Percentiles rank a stretch among this genome's conserved stretches.
These are phyloP conservation scores for Pyrocoelia pectoralis DNA, from an alignment of 2,888 invertebrate species.

Conservation along the genomic window DNA sequence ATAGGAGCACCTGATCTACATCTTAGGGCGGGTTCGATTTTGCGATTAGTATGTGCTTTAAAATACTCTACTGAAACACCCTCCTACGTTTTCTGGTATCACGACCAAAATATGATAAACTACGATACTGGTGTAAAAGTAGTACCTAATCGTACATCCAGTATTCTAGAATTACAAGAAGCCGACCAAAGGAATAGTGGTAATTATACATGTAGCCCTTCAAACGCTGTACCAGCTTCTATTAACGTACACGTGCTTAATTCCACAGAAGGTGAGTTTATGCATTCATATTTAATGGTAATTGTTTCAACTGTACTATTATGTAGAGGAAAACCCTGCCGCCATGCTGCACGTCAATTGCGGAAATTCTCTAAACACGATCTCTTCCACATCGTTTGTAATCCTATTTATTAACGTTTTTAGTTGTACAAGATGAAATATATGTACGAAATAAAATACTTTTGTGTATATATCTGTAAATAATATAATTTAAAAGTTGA, in stretches of 20 bases:
- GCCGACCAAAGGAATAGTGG: conserved; percentile 68
- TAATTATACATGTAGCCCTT: conserved; percentile 75
- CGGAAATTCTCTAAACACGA: conserved; percentile 42
- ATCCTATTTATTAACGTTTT: conserved; percentile 7
- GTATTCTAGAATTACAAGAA: conserved; percentile 72
- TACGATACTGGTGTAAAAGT: conserved; percentile 66
- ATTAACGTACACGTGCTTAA: conserved; percentile 75
- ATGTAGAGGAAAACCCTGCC: conserved; percentile 74
- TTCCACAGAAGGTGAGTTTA: conserved; percentile 61
- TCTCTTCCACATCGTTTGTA: conserved; percentile 11
- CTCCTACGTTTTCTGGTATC: conserved; percentile 68
- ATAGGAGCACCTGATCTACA: conserved; percentile 68
- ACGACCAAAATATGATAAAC: conserved; percentile 68
- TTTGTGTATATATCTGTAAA: conserved; percentile 18
- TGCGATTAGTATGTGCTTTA: conserved; percentile 65
- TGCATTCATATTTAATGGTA: not conserved
- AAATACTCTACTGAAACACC: conserved; percentile 65
- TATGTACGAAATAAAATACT: not conserved
- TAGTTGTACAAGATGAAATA: conserved; percentile 15
- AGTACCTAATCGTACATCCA: conserved; percentile 62
- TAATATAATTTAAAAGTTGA: conserved; percentile 2
- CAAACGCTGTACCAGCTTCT: conserved; percentile 70
- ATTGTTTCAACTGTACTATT: conserved; percentile 20
- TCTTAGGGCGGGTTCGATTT: conserved; percentile 66
- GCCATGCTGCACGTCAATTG: conserved; percentile 76